phyloP scores from a whole-genome alignment of 2,797 vertebrate species.

The Coilia nasus region DNA sequence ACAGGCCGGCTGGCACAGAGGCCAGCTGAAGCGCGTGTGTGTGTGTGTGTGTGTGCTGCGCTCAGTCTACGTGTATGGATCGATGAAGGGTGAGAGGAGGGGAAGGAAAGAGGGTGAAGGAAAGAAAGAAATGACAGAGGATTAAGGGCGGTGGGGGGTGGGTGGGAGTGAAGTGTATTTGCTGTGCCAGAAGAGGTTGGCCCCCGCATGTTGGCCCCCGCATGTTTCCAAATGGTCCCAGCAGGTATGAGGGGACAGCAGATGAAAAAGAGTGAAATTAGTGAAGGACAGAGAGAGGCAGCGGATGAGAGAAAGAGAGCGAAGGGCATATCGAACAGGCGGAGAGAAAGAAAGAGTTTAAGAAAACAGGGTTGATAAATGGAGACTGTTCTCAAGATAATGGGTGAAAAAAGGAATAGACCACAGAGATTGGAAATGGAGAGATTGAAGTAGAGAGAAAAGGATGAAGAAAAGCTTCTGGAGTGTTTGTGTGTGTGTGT shows the following conservation, averaged over 20 bases:
- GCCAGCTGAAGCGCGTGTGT: not conserved
- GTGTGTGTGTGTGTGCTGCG: not conserved
- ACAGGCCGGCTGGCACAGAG: not conserved
- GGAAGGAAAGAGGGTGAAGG: not conserved
- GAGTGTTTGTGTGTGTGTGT: not conserved
- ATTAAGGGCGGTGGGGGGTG: not conserved
- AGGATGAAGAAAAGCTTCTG: not conserved
- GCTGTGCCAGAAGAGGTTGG: not conserved
- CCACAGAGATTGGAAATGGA: not conserved
- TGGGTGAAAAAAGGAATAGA: not conserved
- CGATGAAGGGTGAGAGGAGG: not conserved
- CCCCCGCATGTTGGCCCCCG: too few species aligned
- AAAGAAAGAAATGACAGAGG: not conserved
- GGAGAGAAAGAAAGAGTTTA: too few species aligned
- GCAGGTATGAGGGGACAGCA: not conserved
- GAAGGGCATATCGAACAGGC: not conserved
- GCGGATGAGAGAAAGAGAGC: not conserved
- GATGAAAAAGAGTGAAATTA: not conserved
- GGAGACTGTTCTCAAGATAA: not conserved
- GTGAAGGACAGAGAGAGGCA: not conserved
- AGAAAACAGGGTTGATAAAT: not conserved
- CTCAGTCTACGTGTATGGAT: not conserved
- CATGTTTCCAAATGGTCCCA: not conserved
- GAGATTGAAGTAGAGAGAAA: not conserved
- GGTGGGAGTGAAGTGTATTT: not conserved